Conservation (phyloP, 2,113 vertebrate species). For the Hemiscyllium ocellatum region DNA sequence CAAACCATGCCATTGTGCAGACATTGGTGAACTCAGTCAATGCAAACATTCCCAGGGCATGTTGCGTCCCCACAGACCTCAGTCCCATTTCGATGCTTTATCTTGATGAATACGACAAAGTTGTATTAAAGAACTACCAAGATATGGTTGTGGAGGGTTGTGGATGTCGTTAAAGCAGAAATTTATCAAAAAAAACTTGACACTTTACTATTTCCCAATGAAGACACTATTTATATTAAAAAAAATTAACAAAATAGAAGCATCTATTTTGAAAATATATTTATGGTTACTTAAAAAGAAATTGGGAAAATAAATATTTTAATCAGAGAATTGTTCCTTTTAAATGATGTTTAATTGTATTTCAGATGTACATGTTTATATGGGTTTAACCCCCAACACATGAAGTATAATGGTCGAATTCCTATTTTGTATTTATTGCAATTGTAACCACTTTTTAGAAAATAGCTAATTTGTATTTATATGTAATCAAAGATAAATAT, state of each 20-base stretch:
- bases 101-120: constrained; percentile 95
- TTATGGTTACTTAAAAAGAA: constrained; percentile 86
- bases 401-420: constrained; percentile 99
- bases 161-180: constrained; percentile 79
- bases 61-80: constrained; percentile 95
- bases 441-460: constrained; percentile 99
- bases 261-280: constrained; percentile 97
- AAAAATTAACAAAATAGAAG: constrained; percentile 65
- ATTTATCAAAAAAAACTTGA: constrained; percentile 55
- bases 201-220: constrained; percentile 91
- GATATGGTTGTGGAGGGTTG: constrained; percentile 99
- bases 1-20: constrained; percentile 97
- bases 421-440: constrained; percentile 99
- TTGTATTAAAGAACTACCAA: constrained; percentile 98
- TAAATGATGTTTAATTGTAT: constrained; percentile 92
- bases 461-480: constrained; percentile 99
- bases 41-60: constrained; percentile 94
- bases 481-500: constrained; percentile 85
- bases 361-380: constrained; percentile 96
- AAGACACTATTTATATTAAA: constrained; percentile 98
- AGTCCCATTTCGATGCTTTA: constrained; percentile 97
- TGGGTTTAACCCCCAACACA: constrained; percentile 95
- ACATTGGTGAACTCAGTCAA: constrained; percentile 98
- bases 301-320: constrained; percentile 99
- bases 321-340: constrained; percentile 96